These are phyloP conservation scores for Zaprionus davidi DNA, from an alignment of 1,140 invertebrate species.

Conservation along the genomic window DNA sequence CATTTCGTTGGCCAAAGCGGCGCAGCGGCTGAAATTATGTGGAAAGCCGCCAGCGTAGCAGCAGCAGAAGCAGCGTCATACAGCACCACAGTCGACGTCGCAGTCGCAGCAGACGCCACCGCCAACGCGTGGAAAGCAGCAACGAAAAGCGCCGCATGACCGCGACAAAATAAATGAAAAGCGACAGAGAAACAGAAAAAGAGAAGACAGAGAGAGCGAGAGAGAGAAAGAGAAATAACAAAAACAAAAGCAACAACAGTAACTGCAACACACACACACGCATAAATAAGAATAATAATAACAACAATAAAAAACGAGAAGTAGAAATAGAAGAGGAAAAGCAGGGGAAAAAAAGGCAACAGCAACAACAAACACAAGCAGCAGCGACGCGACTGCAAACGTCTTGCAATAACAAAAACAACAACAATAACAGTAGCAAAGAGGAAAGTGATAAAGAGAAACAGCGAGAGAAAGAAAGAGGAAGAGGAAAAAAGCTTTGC, in stretches of 20 bases:
- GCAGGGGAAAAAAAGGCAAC: background rate
- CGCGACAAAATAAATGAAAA: slow-evolving; percentile 35
- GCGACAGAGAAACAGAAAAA: slow-evolving; percentile 16
- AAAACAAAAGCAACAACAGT: background rate
- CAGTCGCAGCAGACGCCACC: slow-evolving; percentile 31
- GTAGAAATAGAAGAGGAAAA: slow-evolving; percentile 1
- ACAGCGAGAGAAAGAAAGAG: background rate
- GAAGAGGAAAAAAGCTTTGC: background rate
- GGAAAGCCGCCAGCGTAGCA: slow-evolving; percentile 43
- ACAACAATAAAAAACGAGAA: slow-evolving; percentile 4
- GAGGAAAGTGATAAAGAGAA: background rate
- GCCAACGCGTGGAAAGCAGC: slow-evolving; percentile 36
- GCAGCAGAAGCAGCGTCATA: slow-evolving; percentile 30
- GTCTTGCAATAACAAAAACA: slow-evolving; percentile 1
- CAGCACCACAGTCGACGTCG: slow-evolving; percentile 22
- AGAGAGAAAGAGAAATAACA: slow-evolving; percentile 12
- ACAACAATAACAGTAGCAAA: background rate
- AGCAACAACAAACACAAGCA: background rate
- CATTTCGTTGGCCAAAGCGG: slow-evolving; percentile 2
- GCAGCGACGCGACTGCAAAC: slow-evolving; percentile 12
- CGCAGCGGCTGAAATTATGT: slow-evolving; percentile 48
- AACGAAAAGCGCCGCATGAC: slow-evolving; percentile 47
- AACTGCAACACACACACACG: slow-evolving; percentile 1
- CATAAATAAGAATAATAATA: slow-evolving; percentile 8
- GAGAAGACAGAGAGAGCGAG: background rate